Evolutionary conservation across 2,797 vertebrate species (phyloP).

Genomic region (Denticeps clupeoides): DNA sequence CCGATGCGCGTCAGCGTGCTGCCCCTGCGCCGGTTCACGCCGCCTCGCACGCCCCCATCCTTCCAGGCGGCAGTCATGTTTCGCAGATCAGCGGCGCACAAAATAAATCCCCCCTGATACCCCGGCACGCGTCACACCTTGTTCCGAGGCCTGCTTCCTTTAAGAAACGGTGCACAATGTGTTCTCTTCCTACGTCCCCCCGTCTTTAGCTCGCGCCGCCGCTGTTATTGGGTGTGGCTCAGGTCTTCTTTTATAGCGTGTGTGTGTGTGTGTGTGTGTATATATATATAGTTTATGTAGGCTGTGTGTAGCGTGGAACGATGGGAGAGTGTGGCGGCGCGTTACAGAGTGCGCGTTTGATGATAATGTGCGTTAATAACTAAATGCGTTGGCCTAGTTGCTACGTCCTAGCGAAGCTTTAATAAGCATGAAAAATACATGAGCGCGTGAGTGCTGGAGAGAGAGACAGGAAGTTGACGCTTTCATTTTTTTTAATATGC

Average conservation of each 20-base stretch:
- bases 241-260: background rate
- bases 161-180: too few species aligned
- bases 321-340: conserved; percentile 4
- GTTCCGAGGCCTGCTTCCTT: too few species aligned
- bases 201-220: too few species aligned
- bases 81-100: too few species aligned
- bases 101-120: too few species aligned
- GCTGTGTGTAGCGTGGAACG: conserved; percentile 1
- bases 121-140: too few species aligned
- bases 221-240: too few species aligned
- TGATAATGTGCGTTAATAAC: conserved; percentile 15
- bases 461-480: too few species aligned
- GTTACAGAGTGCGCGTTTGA: conserved; percentile 12
- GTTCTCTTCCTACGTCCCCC: too few species aligned
- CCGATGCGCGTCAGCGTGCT: conserved; percentile 17
- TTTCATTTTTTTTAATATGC: conserved; percentile 12
- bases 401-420: conserved; percentile 8
- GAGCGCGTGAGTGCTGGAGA: conserved; percentile 7
- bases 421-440: conserved; percentile 20
- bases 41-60: background rate
- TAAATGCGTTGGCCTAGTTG: conserved; percentile 19
- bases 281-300: conserved; percentile 3
- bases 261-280: background rate
- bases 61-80: too few species aligned
- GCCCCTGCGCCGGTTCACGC: background rate